Percentiles rank a stretch among this genome's conserved stretches.
Conservation (phyloP, 2,888 invertebrate genomes). For the Amiota communis region DNA sequence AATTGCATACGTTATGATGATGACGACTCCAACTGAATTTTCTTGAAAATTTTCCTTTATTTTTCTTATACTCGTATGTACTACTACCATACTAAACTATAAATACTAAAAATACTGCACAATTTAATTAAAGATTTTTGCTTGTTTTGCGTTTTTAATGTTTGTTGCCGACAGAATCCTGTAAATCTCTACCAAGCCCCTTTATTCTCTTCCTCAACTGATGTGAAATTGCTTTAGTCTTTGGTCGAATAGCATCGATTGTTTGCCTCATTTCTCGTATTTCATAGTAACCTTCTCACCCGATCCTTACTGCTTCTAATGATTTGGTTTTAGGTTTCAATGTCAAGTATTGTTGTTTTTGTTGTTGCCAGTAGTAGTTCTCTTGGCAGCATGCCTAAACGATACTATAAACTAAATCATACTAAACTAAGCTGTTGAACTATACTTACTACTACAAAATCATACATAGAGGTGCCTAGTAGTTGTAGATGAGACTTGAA, state of each 20-base stretch:
- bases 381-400: slow-evolving; percentile 21
- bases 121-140: not conserved
- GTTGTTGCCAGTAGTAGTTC: too few species aligned
- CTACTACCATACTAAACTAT: not conserved
- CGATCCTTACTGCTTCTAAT: not conserved
- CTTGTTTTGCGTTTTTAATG: not conserved
- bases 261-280: slow-evolving; percentile 7
- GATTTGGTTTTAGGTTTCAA: not conserved
- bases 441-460: not conserved
- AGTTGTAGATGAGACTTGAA: not conserved
- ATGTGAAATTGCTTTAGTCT: not conserved
- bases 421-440: slow-evolving; percentile 6
- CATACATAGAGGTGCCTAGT: not conserved
- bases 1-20: not conserved
- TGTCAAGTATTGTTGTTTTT: slow-evolving; percentile 14
- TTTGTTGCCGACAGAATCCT: too few species aligned
- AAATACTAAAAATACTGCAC: not conserved
- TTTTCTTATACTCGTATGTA: not conserved
- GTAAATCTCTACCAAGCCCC: too few species aligned
- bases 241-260: slow-evolving; percentile 11
- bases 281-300: not conserved
- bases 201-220: too few species aligned
- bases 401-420: not conserved
- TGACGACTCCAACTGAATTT: not conserved
- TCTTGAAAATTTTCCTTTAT: not conserved